These are phyloP conservation scores for Oscheius sp. DNA, from an alignment of 2,888 invertebrate species.

Conservation along the genomic window DNA sequence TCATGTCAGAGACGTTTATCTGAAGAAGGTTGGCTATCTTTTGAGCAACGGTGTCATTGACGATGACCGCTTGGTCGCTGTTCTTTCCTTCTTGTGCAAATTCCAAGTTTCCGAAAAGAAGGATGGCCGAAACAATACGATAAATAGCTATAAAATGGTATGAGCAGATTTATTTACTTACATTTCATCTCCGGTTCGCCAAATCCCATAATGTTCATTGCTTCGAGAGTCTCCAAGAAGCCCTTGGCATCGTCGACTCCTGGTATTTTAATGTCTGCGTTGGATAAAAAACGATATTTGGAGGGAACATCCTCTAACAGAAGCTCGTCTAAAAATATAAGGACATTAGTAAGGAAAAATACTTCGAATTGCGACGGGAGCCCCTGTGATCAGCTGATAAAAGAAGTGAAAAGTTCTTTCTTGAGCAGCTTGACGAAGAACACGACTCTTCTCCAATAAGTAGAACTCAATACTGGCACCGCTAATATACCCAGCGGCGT, in stretches of 20 bases:
- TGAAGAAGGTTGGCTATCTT: conserved; percentile 92
- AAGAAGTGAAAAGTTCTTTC: conserved; percentile 99
- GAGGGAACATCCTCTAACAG: conserved; percentile 91
- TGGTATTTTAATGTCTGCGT: conserved; percentile 82
- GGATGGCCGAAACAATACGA: conserved; percentile 89
- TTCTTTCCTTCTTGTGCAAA: conserved; percentile 94
- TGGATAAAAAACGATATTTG: conserved; percentile 89
- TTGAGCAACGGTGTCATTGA: conserved; percentile 88
- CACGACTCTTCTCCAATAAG: conserved; percentile 96
- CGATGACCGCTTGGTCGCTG: conserved; percentile 95
- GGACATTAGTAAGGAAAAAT: not conserved
- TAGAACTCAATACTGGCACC: conserved; percentile 99
- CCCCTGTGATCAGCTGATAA: conserved; percentile 93
- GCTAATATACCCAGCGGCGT: conserved; percentile 97
- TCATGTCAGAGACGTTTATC: conserved; percentile 93
- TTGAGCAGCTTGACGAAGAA: conserved; percentile 95
- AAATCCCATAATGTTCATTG: conserved; percentile 99
- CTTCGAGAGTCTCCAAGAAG: conserved; percentile 90
- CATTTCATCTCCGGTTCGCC: conserved; percentile 86
- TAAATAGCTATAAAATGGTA: conserved; percentile 1
- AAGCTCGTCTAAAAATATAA: conserved; percentile 73
- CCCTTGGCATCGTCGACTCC: conserved; percentile 90
- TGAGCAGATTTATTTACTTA: conserved; percentile 21
- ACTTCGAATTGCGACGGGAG: conserved; percentile 77
- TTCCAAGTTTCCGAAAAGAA: conserved; percentile 96